Evolutionary conservation across 2,888 invertebrate genomes (phyloP).

Genomic region (Troides helena): DNA sequence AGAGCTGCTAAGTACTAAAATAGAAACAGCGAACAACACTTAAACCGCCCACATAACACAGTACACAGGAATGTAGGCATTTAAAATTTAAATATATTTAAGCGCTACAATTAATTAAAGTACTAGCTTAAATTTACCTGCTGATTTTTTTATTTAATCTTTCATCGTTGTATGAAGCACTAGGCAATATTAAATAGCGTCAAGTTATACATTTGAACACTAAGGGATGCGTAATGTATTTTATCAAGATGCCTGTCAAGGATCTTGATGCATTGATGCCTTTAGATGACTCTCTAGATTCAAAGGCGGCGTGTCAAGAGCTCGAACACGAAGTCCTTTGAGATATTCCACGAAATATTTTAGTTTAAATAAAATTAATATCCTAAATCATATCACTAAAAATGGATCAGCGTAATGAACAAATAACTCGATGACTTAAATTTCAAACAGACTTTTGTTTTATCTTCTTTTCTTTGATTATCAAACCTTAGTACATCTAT

Average conservation of each 20-base stretch:
- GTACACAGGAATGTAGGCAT: slow-evolving; percentile 12
- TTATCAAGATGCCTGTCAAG: slow-evolving; percentile 37
- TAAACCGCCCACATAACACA: slow-evolving; percentile 17
- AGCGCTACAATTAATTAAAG: background rate
- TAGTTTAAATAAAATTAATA: background rate
- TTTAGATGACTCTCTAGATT: slow-evolving; percentile 41
- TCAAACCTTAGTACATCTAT: background rate
- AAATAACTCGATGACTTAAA: background rate
- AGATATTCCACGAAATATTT: slow-evolving; percentile 1
- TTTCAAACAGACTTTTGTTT: background rate
- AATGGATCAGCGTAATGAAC: background rate
- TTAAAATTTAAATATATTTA: slow-evolving; percentile 21
- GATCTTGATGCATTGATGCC: slow-evolving; percentile 40
- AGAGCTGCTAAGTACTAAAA: slow-evolving; percentile 21
- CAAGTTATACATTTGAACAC: slow-evolving; percentile 22
- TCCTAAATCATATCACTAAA: background rate
- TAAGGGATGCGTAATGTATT: slow-evolving; percentile 24
- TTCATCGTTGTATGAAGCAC: slow-evolving; percentile 3
- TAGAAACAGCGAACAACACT: slow-evolving; percentile 9
- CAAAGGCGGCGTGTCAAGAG: slow-evolving; percentile 31
- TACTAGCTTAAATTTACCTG: background rate
- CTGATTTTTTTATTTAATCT: background rate
- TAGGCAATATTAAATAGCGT: slow-evolving; percentile 10
- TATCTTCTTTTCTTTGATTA: background rate
- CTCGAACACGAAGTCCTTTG: background rate